These are phyloP conservation scores for Python bivittatus DNA, from an alignment of 2,113 vertebrate genomes.

Conservation along the genomic window DNA sequence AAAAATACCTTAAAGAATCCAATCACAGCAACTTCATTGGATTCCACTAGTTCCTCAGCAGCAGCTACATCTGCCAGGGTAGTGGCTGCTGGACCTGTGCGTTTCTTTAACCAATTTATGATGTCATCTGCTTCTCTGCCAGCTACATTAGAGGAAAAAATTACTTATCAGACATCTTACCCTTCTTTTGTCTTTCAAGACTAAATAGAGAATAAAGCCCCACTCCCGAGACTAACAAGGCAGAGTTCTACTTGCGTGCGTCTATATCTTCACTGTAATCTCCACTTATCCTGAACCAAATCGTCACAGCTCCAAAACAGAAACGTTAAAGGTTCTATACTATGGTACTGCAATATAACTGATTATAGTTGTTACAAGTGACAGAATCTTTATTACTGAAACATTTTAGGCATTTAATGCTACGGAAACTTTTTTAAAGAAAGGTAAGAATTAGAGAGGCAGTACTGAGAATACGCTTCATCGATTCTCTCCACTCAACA, in stretches of 20 bases:
- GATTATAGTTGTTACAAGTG: background rate
- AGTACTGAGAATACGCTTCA: background rate
- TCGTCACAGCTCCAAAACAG: too few relatives aligned
- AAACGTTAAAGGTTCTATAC: background rate
- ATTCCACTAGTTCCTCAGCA: conserved; percentile 81
- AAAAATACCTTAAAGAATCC: conserved; percentile 94
- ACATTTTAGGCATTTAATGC: background rate
- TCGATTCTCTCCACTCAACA: background rate
- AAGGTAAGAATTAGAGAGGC: background rate
- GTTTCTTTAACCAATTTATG: conserved; percentile 93
- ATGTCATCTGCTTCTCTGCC: conserved; percentile 94
- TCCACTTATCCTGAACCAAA: background rate
- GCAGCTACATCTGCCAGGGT: conserved; percentile 72
- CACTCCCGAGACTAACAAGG: background rate
- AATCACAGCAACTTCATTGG: conserved; percentile 88
- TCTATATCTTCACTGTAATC: background rate
- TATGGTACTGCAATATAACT: background rate
- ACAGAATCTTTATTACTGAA: background rate
- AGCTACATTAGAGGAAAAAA: conserved; percentile 71
- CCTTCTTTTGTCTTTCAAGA: conserved; percentile 14
- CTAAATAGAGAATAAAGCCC: background rate
- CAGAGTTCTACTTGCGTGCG: background rate
- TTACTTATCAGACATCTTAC: background rate
- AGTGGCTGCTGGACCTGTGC: conserved; percentile 87
- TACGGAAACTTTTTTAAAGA: background rate